Evolutionary conservation across 2,113 vertebrate genomes (phyloP).

Genomic region (Thamnophis sirtalis): DNA sequence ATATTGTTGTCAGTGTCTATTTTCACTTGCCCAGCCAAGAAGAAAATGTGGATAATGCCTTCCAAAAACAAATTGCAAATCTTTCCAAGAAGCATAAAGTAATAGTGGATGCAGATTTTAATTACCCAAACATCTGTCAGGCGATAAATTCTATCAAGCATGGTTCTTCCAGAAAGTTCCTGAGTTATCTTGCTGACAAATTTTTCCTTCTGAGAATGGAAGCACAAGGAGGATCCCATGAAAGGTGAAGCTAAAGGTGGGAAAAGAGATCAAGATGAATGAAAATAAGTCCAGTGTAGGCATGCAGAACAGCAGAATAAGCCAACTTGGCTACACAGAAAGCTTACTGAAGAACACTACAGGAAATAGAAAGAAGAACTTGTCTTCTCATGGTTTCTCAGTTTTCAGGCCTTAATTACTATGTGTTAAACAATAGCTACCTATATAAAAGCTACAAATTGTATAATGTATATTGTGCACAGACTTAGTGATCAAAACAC

Average conservation of each 20-base stretch:
- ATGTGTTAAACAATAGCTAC: not conserved
- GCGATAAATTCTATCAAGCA: not conserved
- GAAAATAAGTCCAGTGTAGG: not conserved
- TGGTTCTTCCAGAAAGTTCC: not conserved
- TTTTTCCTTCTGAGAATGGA: not conserved
- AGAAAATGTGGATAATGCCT: not conserved
- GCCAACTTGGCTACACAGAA: not conserved
- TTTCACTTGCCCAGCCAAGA: not conserved
- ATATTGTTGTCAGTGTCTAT: not conserved
- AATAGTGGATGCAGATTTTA: not conserved
- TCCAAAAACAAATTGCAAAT: not conserved
- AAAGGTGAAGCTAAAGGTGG: not conserved
- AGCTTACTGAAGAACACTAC: not conserved
- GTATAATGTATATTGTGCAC: not conserved
- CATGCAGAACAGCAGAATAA: not conserved
- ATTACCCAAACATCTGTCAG: not conserved
- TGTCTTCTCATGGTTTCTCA: not conserved
- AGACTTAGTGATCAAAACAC: not conserved
- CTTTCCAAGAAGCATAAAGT: not conserved
- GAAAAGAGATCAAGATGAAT: not conserved
- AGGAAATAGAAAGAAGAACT: not conserved
- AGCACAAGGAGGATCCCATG: not conserved
- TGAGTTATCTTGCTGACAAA: not conserved
- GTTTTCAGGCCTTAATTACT: not conserved
- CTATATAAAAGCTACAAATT: not conserved